A percentile compares a stretch with the other conserved stretches of the same genome.
Conservation (phyloP, 2,888 invertebrate genomes). For the Acrobeloides nanus region DNA sequence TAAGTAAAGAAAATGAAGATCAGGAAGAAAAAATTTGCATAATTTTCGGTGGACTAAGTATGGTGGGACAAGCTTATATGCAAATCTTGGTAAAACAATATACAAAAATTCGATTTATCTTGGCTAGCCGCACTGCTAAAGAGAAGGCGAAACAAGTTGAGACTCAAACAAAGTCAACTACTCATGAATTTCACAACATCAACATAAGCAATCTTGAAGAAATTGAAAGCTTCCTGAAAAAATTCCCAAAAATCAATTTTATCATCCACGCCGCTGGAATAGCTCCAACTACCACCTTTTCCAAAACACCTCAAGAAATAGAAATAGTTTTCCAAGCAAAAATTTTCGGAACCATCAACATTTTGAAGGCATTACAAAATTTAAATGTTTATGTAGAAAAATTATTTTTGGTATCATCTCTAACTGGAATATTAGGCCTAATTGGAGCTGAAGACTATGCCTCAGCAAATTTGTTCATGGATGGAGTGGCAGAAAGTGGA, state of each 20-base stretch:
- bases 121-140: no score
- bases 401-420: conserved; percentile 32
- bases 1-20: no score
- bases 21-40: no score
- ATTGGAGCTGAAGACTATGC: conserved; percentile 37
- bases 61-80: no score
- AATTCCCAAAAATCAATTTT: conserved; percentile 7
- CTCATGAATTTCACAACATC: no score
- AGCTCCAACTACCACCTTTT: background rate
- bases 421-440: conserved; percentile 31
- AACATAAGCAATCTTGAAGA: no score
- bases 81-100: no score
- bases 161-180: background rate
- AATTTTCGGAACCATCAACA: conserved; percentile 16
- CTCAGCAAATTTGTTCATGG: conserved; percentile 34
- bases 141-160: background rate
- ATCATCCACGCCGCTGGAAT: conserved; percentile 8
- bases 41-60: no score
- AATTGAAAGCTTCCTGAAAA: no score
- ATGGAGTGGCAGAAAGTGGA: conserved; percentile 15
- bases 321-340: conserved; percentile 16
- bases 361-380: conserved; percentile 15
- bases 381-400: conserved; percentile 14
- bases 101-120: no score
- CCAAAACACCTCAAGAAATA: conserved; percentile 12